phyloP scores from a whole-genome alignment of 2,888 invertebrate species.

The Drosophila phalerata region DNA sequence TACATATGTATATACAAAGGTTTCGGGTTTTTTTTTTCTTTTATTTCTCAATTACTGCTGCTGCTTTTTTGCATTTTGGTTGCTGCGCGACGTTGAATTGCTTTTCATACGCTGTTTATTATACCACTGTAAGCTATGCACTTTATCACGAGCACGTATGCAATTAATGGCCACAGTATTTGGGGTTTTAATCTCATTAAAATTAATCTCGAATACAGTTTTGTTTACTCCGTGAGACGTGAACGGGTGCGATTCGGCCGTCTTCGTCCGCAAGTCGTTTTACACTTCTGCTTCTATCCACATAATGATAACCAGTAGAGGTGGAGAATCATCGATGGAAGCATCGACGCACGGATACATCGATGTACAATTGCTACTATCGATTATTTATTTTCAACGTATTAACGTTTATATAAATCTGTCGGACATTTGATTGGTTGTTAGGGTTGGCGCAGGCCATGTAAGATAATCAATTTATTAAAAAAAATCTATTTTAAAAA shows the following conservation, averaged over 20 bases:
- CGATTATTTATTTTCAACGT: not conserved
- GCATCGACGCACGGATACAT: too few relatives aligned
- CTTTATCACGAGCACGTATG: slow-evolving; percentile 41
- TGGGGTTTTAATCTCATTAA: slow-evolving; percentile 62
- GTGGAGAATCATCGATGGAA: not conserved
- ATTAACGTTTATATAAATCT: too few relatives aligned
- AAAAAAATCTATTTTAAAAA: too few relatives aligned
- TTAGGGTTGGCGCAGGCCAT: too few relatives aligned
- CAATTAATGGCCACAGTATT: slow-evolving; percentile 37
- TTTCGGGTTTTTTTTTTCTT: slow-evolving; percentile 34
- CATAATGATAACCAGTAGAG: not conserved
- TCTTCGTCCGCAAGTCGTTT: slow-evolving; percentile 47
- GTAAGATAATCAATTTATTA: too few relatives aligned
- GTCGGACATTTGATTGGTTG: too few relatives aligned
- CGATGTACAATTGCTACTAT: not conserved
- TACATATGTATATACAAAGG: slow-evolving; percentile 35
- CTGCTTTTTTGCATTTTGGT: slow-evolving; percentile 39
- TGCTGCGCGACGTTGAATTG: slow-evolving; percentile 37
- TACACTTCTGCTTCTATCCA: slow-evolving; percentile 41
- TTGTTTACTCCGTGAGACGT: slow-evolving; percentile 60
- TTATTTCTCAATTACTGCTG: slow-evolving; percentile 27
- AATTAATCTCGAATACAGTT: slow-evolving; percentile 53
- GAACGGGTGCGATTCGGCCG: slow-evolving; percentile 49
- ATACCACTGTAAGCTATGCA: slow-evolving; percentile 37
- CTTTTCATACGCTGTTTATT: slow-evolving; percentile 25